These are phyloP conservation scores for Diachasmimorpha longicaudata DNA, from an alignment of 1,140 invertebrate genomes.

Conservation along the genomic window DNA sequence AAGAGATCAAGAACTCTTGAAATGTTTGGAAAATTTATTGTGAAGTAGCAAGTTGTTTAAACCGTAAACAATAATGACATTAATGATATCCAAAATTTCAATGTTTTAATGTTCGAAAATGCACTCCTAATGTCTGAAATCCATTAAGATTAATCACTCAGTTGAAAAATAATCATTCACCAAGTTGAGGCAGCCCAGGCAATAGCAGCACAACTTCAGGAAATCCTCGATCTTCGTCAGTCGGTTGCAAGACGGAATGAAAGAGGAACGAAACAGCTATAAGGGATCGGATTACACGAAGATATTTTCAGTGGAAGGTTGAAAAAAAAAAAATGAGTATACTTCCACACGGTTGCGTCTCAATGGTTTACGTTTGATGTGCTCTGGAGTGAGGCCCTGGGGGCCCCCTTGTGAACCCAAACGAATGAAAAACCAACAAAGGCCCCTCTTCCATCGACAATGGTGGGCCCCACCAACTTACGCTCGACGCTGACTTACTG, in stretches of 20 bases:
- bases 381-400: slow-evolving; percentile 32
- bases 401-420: slow-evolving; percentile 18
- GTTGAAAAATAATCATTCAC: not conserved
- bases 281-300: slow-evolving; percentile 32
- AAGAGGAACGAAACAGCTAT: slow-evolving; percentile 16
- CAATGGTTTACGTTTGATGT: slow-evolving; percentile 43
- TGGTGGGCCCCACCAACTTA: not conserved
- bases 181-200: not conserved
- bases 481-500: not conserved
- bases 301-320: slow-evolving; percentile 19
- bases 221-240: slow-evolving; percentile 17
- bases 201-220: not conserved
- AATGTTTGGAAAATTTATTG: too few species aligned
- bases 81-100: too few species aligned
- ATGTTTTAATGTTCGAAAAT: not conserved
- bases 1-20: not conserved
- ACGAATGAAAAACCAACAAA: slow-evolving; percentile 55
- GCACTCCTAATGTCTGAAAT: not conserved
- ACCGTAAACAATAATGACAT: too few species aligned
- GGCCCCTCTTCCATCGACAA: slow-evolving; percentile 26
- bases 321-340: slow-evolving; percentile 43
- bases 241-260: not conserved
- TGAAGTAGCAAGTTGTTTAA: too few species aligned
- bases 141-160: not conserved
- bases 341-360: slow-evolving; percentile 52